Evolutionary conservation across 2,797 vertebrate species (phyloP), one percentile per base, ranked within the genome.

Genomic region (Enoplosus armatus): DNA sequence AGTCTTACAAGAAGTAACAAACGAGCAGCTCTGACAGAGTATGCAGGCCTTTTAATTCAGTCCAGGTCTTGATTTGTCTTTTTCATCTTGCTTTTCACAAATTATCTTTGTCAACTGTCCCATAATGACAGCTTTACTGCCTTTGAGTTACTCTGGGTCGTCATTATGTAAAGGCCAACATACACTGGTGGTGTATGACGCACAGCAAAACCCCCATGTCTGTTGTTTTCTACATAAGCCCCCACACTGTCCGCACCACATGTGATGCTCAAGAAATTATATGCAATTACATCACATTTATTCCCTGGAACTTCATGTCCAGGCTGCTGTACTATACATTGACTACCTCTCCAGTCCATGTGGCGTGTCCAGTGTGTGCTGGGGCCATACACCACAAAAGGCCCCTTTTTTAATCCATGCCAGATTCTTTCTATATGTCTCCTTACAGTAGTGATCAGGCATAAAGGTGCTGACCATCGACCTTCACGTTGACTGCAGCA

Each of bases 391-490:
- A 45, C 16, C n/a, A n/a, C n/a, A n/a, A n/a, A n/a, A n/a, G n/a
- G n/a, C n/a, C n/a, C n/a, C n/a, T n/a, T n/a, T n/a, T n/a, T n/a
- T n/a, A n/a, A n/a, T n/a, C n/a, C n/a, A n/a, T n/a, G 35, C 24
- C 41, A 68, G 54, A 51, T 54, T 72, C 33, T 76, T 72, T 67
- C 37, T 56, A 24, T 53, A 27, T 16, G 4, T 75, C 33, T 63
- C 54, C 48, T 75, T 54, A 48, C 33, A 69, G 48, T 8, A 12
- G 22, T 61, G 66, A 76, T 75, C 60, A 59, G 56, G 59, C 58
- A 84, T 51, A 84, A 75, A 83, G 75, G 43, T 83, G 79, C 80
- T 82, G 82, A 85, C 71, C 75, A 68, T 79, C 47, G 31, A 76
- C 59, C 66, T 79, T 67, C 55, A 58, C 78, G 78, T 16, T 43